Conservation (phyloP, 2,888 invertebrate genomes). For the Diaperis boleti region DNA sequence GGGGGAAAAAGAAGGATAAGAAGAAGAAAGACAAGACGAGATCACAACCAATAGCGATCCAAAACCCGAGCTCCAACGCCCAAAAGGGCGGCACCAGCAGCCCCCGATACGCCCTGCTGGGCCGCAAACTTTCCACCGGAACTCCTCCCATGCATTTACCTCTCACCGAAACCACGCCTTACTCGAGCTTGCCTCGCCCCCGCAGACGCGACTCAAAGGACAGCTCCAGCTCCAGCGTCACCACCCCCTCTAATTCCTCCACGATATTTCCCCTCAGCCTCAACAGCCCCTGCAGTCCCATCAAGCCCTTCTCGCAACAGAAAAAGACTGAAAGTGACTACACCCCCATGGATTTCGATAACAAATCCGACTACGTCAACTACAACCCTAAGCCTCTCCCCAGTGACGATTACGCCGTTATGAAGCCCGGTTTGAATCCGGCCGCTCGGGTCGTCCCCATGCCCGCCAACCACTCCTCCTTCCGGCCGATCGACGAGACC, state of each 20-base stretch:
- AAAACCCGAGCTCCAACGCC: constrained; percentile 57
- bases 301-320: constrained; percentile 61
- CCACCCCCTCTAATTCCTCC: constrained; percentile 71
- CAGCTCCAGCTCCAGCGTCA: constrained; percentile 65
- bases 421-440: constrained; percentile 59
- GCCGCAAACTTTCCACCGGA: constrained; percentile 61
- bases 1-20: constrained; percentile 49
- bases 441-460: constrained; percentile 50
- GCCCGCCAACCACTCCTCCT: constrained; percentile 52
- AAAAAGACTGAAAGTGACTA: constrained; percentile 54
- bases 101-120: constrained; percentile 45
- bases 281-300: constrained; percentile 76
- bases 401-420: constrained; percentile 68
- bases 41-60: constrained; percentile 76
- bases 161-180: constrained; percentile 65
- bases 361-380: constrained; percentile 62
- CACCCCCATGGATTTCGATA: constrained; percentile 61
- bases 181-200: constrained; percentile 66
- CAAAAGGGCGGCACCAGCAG: constrained; percentile 44
- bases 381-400: constrained; percentile 54
- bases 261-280: constrained; percentile 78
- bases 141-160: constrained; percentile 68
- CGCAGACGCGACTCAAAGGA: constrained; percentile 66
- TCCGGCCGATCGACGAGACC: constrained; percentile 40
- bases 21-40: constrained; percentile 66